A percentile compares a stretch with the other conserved stretches of the same genome.
phyloP scores from a whole-genome alignment of 2,113 vertebrate species.

The Cervus canadensis region DNA sequence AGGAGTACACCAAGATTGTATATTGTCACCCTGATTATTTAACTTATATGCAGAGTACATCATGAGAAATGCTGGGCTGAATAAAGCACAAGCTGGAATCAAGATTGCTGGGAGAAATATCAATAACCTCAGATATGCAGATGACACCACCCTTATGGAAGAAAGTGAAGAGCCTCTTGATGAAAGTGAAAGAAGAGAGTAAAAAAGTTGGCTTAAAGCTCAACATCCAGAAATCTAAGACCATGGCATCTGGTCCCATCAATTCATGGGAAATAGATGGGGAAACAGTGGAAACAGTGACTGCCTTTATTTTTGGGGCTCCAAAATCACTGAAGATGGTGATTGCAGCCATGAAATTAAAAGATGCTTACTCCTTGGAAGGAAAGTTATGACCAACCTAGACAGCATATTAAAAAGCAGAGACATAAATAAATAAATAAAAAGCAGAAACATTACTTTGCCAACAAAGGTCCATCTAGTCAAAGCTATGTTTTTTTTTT shows the following conservation, averaged over 20 bases:
- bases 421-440: not conserved
- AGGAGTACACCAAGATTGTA: accelerated
- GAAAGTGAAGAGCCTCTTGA: accelerated
- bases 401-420: not conserved
- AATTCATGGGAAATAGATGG: not conserved
- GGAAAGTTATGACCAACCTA: not conserved
- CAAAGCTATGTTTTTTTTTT: not conserved
- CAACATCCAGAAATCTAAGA: not conserved
- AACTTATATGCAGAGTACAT: not conserved
- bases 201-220: not conserved
- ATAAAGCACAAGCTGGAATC: not conserved
- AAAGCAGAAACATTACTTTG: not conserved
- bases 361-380: not conserved
- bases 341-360: not conserved
- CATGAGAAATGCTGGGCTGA: not conserved
- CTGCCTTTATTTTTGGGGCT: not conserved
- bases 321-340: not conserved
- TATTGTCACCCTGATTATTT: not conserved
- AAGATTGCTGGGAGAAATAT: not conserved
- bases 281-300: not conserved
- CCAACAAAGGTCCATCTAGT: not conserved
- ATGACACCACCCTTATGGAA: not conserved
- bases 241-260: not conserved
- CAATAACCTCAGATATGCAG: not conserved
- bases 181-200: not conserved